Evolutionary conservation across 2,888 invertebrate species (phyloP), one percentile per base, ranked within the genome.

Genomic region (Pardosa pseudoannulata): DNA sequence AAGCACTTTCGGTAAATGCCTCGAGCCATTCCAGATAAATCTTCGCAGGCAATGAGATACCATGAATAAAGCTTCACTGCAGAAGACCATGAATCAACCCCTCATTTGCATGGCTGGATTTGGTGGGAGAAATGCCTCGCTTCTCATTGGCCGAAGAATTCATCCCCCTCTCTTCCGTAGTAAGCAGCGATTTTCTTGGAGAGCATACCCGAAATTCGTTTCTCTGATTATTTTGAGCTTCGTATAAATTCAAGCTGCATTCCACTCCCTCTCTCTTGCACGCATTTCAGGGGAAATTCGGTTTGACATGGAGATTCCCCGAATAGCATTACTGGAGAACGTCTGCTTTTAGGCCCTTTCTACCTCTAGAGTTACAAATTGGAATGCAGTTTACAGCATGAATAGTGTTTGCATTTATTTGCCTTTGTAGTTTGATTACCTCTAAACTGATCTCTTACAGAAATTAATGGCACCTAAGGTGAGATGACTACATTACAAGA

Each of bases 71-170:
- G 56, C 23, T 56, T 23, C 56, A 1, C 23, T 23, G 23, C 23
- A 56, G 56, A 56, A 56, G 56, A 23, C 56, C 56, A 56, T 56
- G 56, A 56, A 56, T 56, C 56, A 56, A 56, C 23, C 56, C 23
- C 23, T 56, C 56, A 56, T 56, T 56, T 56, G 56, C 56, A 56
- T 56, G 23, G 56, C 23, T 19, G 23, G 56, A 23, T 23, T 56
- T 23, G 1, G 13, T 3, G 23, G 23, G 56, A 56, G 23, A 16
- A 23, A 56, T 56, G 23, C 23, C 19, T 56, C 5, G 56, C 23
- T 56, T 56, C 56, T 56, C 23, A 56, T 56, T 56, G 56, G 56
- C 56, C 23, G 23, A 56, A 23, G 11, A 23, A 19, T 56, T 23
- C 56, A 23, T 2, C 23, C 56, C 23, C 46, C 46, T 46, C 56